phyloP scores from a whole-genome alignment of 2,797 vertebrate genomes.

The Podarcis lilfordi region DNA sequence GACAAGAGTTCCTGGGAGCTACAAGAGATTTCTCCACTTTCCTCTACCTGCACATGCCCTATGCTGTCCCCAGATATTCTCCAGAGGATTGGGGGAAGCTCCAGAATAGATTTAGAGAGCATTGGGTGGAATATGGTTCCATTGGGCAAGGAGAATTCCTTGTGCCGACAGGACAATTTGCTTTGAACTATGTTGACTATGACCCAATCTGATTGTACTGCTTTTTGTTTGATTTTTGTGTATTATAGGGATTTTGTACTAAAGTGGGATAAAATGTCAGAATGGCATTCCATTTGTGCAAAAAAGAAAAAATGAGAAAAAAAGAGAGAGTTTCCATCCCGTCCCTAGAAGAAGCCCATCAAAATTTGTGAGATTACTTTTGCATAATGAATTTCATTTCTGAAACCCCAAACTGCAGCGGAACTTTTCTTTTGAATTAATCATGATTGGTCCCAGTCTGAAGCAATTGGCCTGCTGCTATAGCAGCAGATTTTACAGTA shows the following conservation, averaged over 20 bases:
- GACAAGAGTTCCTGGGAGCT: not conserved
- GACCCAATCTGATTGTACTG: not conserved
- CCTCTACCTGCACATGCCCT: too few relatives aligned
- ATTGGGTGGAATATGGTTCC: too few relatives aligned
- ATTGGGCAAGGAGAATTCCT: too few relatives aligned
- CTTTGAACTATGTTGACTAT: too few relatives aligned
- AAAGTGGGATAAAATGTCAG: not conserved
- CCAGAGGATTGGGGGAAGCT: too few relatives aligned
- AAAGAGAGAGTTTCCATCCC: not conserved
- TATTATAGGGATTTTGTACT: not conserved
- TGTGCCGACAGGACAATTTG: too few relatives aligned
- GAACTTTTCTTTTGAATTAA: slow-evolving; percentile 34
- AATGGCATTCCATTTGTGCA: not conserved
- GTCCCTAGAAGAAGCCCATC: slow-evolving; percentile 2
- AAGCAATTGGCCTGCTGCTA: slow-evolving; percentile 44
- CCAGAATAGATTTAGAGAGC: too few relatives aligned
- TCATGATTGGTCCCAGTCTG: slow-evolving; percentile 38
- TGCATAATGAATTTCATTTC: slow-evolving; percentile 43
- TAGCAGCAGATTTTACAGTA: slow-evolving; percentile 42
- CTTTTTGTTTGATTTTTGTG: not conserved
- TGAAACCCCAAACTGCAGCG: not conserved
- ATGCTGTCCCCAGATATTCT: too few relatives aligned
- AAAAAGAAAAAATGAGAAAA: too few relatives aligned
- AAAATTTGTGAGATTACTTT: slow-evolving; percentile 42
- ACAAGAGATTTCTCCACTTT: too few relatives aligned